A percentile compares a stretch with the other conserved stretches of the same genome.
Evolutionary conservation across 1,140 invertebrate genomes (phyloP).

Genomic region (Cydia strobilella): DNA sequence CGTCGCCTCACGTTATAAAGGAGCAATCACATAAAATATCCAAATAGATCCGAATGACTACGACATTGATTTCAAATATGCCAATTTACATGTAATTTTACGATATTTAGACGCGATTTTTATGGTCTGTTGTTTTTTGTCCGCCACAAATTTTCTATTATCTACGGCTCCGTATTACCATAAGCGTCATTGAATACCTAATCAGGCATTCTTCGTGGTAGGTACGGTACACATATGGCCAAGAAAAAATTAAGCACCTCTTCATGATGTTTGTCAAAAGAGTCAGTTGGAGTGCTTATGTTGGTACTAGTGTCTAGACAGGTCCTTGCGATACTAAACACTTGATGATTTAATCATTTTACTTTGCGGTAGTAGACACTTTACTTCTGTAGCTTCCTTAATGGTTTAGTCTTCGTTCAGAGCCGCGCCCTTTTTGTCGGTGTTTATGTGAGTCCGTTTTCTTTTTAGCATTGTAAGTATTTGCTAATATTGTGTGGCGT

Average conservation of each 20-base stretch:
- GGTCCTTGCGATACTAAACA: constrained; percentile 21
- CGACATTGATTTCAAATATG: constrained; percentile 68
- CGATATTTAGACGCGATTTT: constrained; percentile 37
- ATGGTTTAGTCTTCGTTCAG: not conserved
- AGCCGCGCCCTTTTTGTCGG: not conserved
- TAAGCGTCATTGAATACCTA: constrained; percentile 21
- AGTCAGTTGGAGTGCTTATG: constrained; percentile 5
- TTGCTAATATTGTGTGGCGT: not conserved
- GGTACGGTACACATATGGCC: not conserved
- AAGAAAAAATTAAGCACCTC: constrained; percentile 10
- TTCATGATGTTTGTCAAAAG: constrained; percentile 23
- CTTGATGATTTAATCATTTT: constrained; percentile 9
- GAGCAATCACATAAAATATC: constrained; percentile 63
- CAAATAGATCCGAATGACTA: constrained; percentile 58
- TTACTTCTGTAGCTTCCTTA: not conserved
- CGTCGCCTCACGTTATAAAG: constrained; percentile 48
- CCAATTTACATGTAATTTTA: constrained; percentile 63
- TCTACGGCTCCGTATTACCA: constrained; percentile 33
- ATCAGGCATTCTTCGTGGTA: constrained; percentile 33
- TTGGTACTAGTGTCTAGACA: constrained; percentile 20
- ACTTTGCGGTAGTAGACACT: not conserved
- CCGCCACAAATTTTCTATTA: constrained; percentile 33
- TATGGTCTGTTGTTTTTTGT: constrained; percentile 48
- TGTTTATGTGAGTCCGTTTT: not conserved
- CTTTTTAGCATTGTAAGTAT: constrained; percentile 7